Conservation (phyloP, 1,140 invertebrate species). For the Drosophila neocordata region DNA sequence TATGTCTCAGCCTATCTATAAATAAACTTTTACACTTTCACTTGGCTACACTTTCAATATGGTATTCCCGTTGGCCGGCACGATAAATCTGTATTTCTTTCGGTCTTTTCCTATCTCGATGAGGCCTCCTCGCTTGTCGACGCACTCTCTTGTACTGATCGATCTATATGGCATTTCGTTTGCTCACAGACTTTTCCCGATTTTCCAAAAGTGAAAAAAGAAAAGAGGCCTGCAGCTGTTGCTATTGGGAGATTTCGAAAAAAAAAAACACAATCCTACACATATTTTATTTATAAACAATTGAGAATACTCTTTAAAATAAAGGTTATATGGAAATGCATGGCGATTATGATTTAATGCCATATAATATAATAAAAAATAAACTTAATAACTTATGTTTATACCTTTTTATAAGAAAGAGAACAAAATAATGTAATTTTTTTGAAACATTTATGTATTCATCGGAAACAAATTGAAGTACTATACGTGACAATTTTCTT, state of each 20-base stretch:
- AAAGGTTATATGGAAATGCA: not conserved
- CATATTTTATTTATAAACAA: constrained; percentile 62
- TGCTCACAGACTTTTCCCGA: constrained; percentile 32
- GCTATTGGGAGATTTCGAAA: constrained; percentile 38
- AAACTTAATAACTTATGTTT: too few species aligned
- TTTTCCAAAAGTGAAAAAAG: constrained; percentile 58
- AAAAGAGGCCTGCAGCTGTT: constrained; percentile 60
- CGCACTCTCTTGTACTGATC: constrained; percentile 79
- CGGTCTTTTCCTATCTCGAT: constrained; percentile 10
- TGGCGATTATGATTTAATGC: too few species aligned
- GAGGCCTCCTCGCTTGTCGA: constrained; percentile 62
- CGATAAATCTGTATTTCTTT: constrained; percentile 11
- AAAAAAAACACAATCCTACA: constrained; percentile 66
- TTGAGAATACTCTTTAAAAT: not conserved
- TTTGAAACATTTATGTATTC: too few species aligned
- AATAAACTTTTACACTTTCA: constrained; percentile 74
- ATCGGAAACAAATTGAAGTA: too few species aligned
- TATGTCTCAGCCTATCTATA: constrained; percentile 51
- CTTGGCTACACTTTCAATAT: constrained; percentile 63
- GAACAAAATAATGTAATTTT: too few species aligned
- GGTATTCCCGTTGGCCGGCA: constrained; percentile 44
- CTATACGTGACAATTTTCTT: too few species aligned
- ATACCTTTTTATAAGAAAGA: too few species aligned
- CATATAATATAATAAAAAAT: not conserved
- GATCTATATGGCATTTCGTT: constrained; percentile 30